Evolutionary conservation across 2,113 vertebrate genomes (phyloP), one percentile per base, ranked within the genome.

Genomic region (Lophotis ruficrista): DNA sequence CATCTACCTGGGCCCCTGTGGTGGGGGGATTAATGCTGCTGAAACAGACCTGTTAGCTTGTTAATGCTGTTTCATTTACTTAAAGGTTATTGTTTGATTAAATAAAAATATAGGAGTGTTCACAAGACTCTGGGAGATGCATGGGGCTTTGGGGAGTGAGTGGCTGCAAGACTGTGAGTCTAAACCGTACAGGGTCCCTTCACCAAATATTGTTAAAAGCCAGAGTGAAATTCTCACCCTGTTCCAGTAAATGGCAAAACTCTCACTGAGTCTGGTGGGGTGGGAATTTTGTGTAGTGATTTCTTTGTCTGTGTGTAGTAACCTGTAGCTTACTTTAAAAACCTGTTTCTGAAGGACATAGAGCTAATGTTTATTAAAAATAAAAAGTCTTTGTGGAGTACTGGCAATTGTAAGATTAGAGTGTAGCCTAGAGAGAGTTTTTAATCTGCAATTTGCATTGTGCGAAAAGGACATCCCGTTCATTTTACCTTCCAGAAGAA

Each of bases 71-170:
- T 80, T 83, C 64, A 57, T 43, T 77, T 87, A 48, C 73, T 79
- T 77, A 81, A 81, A 88, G 79, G 37, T 73, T 88, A 68, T 86
- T 94, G 72, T 88, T 92, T 88, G 82, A 95, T 94, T 90, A 95
- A 90, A 73, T 86, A 88, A 83, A 94, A 95, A 62, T 16, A 43
- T 24, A 35, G 60, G 41, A 65, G 28, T 7, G 20, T 43, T 85
- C 1, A 0, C 58, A 54, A 84, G 65, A 30, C 56, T 92, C 37
- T 87, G 81, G 19, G 78, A 82, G 65, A 76, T 38, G 33, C 53
- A 14, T 5, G 41, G 28, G 89, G 43, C 53, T 94, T 70, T 69
- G 53, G 19, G 61, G 62, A 80, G 17, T 5, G 31, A 57, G 30
- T 7, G 69, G n/a, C 50, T 94, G 57, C 19, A 77, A 57, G 54